Percentiles rank a stretch among this genome's conserved stretches.
Conservation (phyloP, 2,797 vertebrate genomes). For the Amazonetta brasiliensis region DNA sequence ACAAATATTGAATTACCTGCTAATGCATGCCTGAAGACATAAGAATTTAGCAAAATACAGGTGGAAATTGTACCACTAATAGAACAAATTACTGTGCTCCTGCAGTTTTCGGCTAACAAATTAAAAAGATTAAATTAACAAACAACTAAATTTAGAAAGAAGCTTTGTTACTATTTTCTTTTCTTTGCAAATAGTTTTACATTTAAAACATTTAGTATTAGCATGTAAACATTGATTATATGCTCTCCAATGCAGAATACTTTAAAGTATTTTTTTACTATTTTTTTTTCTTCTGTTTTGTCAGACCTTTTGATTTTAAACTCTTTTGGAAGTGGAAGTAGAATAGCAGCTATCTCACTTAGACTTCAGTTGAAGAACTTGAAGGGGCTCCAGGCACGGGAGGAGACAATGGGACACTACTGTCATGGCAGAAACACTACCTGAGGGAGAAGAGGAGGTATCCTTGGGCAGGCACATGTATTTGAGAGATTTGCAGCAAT, state of each 20-base stretch:
- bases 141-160: constrained; percentile 5
- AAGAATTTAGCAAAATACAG: neutral
- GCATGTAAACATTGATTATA: neutral
- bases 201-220: neutral
- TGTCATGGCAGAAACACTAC: neutral
- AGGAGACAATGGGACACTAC: neutral
- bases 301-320: neutral
- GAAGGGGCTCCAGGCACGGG: neutral
- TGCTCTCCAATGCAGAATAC: neutral
- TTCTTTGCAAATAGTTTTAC: neutral
- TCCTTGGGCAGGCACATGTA: neutral
- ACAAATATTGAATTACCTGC: constrained; percentile 25
- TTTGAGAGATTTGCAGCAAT: neutral
- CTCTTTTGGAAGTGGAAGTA: neutral
- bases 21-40: constrained; percentile 2
- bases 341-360: neutral
- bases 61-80: constrained; percentile 29
- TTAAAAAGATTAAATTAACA: constrained; percentile 11
- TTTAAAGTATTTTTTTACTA: neutral
- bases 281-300: neutral
- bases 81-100: constrained; percentile 18
- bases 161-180: neutral
- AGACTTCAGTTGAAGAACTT: neutral
- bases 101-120: constrained; percentile 21
- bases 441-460: neutral